Conservation (phyloP, 1,140 invertebrate species). For the Nebria ingens region DNA sequence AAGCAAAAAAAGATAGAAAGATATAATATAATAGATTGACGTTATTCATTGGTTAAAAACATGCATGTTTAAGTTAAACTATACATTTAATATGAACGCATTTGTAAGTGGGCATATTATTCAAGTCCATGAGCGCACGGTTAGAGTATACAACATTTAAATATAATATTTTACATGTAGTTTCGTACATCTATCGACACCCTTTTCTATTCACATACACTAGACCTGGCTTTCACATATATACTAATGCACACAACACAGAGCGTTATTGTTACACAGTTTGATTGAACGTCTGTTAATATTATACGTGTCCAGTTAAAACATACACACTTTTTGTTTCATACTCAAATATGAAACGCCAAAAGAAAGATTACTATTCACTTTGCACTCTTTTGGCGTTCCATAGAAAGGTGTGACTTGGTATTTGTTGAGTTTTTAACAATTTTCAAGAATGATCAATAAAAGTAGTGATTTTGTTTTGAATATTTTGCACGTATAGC, state of each 20-base stretch:
- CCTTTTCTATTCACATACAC: slow-evolving; percentile 3
- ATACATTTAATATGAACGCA: background rate
- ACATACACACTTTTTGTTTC: slow-evolving; percentile 9
- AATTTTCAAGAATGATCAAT: too few species aligned
- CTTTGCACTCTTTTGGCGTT: too few species aligned
- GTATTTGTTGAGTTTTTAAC: too few species aligned
- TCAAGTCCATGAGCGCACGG: background rate
- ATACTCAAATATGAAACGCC: too few species aligned
- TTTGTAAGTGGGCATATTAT: background rate
- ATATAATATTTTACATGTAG: background rate
- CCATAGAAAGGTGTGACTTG: too few species aligned
- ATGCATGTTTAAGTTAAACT: background rate
- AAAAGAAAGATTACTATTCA: too few species aligned
- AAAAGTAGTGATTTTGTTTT: too few species aligned
- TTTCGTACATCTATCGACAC: slow-evolving; percentile 1
- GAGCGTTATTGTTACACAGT: background rate
- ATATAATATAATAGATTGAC: background rate
- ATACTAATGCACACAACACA: slow-evolving; percentile 5
- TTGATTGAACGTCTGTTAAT: background rate
- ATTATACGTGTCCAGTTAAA: background rate
- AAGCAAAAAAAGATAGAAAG: background rate
- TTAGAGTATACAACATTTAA: background rate
- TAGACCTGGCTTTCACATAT: slow-evolving; percentile 7
- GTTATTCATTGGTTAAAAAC: background rate
- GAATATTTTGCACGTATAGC: too few species aligned